Evolutionary conservation across 2,797 vertebrate species (phyloP).

Genomic region (Crenichthys baileyi): DNA sequence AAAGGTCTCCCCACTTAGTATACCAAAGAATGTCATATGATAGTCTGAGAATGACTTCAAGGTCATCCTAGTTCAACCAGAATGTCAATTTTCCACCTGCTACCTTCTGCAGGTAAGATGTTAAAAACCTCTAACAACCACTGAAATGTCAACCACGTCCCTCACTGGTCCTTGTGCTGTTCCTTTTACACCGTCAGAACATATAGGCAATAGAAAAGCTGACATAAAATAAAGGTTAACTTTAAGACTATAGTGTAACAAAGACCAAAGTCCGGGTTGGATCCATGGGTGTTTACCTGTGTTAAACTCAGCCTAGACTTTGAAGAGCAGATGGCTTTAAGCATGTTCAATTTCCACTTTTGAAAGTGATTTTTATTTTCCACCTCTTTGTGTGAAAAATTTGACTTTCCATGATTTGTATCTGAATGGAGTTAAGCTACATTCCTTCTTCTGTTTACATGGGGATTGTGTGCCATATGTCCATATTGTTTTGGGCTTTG

Average conservation of each 20-base stretch:
- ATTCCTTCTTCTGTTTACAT: conserved; percentile 63
- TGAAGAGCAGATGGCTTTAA: conserved; percentile 25
- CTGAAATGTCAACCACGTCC: conserved; percentile 73
- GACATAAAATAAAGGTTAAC: conserved; percentile 77
- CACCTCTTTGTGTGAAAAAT: conserved; percentile 39
- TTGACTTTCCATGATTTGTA: conserved; percentile 56
- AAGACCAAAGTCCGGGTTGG: conserved; percentile 44
- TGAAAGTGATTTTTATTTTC: conserved; percentile 24
- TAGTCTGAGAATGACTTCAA: conserved; percentile 56
- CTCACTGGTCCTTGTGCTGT: conserved; percentile 56
- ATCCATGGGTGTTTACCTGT: conserved; percentile 37
- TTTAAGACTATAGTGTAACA: conserved; percentile 52
- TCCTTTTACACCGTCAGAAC: conserved; percentile 34
- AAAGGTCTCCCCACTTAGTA: conserved; percentile 69
- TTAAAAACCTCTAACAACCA: conserved; percentile 69
- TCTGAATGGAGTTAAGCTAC: conserved; percentile 56
- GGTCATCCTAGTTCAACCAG: conserved; percentile 45
- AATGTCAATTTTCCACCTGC: conserved; percentile 47
- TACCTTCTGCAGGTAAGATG: conserved; percentile 56
- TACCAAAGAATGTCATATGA: conserved; percentile 47
- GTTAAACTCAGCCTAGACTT: conserved; percentile 25
- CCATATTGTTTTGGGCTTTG: conserved; percentile 71
- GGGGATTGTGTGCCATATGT: conserved; percentile 59
- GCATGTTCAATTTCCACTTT: conserved; percentile 37
- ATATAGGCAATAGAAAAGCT: conserved; percentile 56